These are phyloP conservation scores for Wiebesia pumilae DNA, from an alignment of 1,140 invertebrate species.

Conservation along the genomic window DNA sequence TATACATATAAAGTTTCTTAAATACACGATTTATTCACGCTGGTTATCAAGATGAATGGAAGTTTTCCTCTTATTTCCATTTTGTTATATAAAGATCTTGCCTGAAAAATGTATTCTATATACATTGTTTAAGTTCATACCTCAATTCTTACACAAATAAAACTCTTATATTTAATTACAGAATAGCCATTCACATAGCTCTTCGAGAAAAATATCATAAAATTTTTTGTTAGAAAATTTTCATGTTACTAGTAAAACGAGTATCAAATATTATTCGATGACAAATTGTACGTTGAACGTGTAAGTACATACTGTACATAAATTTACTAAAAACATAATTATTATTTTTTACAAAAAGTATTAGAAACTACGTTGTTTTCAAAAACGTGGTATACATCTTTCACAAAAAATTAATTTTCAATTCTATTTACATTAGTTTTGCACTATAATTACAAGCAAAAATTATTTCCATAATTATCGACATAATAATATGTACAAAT, in stretches of 20 bases:
- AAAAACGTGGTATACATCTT: not conserved
- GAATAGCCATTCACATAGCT: not conserved
- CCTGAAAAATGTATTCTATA: not conserved
- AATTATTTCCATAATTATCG: not conserved
- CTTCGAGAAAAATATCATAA: not conserved
- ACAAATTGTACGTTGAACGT: not conserved
- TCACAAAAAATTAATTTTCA: not conserved
- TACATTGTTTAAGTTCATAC: not conserved
- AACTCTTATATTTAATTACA: slow-evolving; percentile 24
- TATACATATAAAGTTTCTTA: slow-evolving; percentile 1
- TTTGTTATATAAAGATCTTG: not conserved
- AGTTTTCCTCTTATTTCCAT: not conserved
- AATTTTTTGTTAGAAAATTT: not conserved
- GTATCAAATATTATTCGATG: not conserved
- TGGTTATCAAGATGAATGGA: not conserved
- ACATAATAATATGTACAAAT: not conserved
- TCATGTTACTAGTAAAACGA: not conserved
- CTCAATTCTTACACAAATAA: not conserved
- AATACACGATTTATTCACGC: slow-evolving; percentile 15
- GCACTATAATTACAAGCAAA: slow-evolving; percentile 6
- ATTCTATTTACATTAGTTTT: slow-evolving; percentile 10
- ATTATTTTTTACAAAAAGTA: not conserved
- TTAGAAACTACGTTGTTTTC: not conserved
- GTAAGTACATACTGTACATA: not conserved
- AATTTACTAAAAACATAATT: not conserved